Evolutionary conservation across 2,888 invertebrate genomes (phyloP).

Genomic region (Drosophila colorata): DNA sequence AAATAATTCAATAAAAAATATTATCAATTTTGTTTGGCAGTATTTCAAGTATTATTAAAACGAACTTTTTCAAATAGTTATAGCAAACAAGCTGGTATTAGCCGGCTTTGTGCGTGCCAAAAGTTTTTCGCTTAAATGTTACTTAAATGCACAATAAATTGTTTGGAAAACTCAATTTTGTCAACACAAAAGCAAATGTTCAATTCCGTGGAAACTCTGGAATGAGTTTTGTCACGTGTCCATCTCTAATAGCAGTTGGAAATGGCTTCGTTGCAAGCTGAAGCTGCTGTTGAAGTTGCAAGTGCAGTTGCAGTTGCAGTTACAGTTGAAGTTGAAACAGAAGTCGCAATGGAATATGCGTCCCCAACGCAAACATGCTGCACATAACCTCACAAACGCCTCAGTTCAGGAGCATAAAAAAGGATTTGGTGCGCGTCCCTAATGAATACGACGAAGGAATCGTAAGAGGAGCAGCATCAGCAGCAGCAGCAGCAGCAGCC

Average conservation of each 20-base stretch:
- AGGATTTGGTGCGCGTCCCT: constrained; percentile 45
- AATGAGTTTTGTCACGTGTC: constrained; percentile 41
- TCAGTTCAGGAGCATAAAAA: constrained; percentile 12
- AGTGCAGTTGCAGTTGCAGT: constrained; percentile 10
- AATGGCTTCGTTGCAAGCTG: constrained; percentile 5
- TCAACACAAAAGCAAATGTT: constrained; percentile 9
- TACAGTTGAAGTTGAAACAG: constrained; percentile 4
- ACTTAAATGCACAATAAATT: constrained; percentile 26
- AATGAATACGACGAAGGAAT: constrained; percentile 39
- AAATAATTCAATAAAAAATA: no score
- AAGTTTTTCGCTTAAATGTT: background rate
- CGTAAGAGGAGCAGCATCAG: constrained; percentile 7
- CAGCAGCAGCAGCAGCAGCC: constrained; percentile 2
- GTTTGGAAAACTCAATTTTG: constrained; percentile 22
- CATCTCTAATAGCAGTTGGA: constrained; percentile 30
- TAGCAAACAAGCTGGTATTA: no score
- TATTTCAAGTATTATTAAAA: no score
- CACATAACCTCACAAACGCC: constrained; percentile 17
- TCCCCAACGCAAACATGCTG: constrained; percentile 32
- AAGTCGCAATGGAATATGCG: constrained; percentile 38
- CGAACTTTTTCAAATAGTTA: no score
- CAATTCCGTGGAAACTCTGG: constrained; percentile 16
- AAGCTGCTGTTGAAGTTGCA: constrained; percentile 10
- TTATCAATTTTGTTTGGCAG: no score
- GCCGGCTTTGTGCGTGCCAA: no score